Evolutionary conservation across 2,888 invertebrate species (phyloP).

Genomic region (Volucella inanis): DNA sequence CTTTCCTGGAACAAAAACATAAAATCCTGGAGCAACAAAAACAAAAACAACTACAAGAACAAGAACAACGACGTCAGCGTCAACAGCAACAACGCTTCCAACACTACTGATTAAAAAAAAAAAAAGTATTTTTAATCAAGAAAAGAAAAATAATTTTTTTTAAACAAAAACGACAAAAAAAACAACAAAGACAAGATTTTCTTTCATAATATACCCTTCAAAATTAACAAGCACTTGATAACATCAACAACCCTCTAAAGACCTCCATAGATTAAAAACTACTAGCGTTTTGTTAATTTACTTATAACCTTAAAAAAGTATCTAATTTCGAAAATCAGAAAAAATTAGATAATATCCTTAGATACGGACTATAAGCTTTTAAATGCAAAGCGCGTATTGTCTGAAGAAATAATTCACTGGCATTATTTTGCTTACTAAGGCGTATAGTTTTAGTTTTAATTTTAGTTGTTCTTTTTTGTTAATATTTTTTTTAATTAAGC

Average conservation of each 20-base stretch:
- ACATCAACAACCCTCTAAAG: slow-evolving; percentile 27
- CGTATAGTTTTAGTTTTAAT: slow-evolving; percentile 37
- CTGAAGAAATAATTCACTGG: slow-evolving; percentile 27
- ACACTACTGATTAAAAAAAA: slow-evolving; percentile 78
- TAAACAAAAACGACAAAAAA: slow-evolving; percentile 27
- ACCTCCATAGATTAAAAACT: slow-evolving; percentile 32
- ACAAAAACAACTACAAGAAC: slow-evolving; percentile 82
- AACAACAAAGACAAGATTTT: slow-evolving; percentile 27
- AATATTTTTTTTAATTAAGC: slow-evolving; percentile 12
- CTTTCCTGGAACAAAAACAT: slow-evolving; percentile 90
- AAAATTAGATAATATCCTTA: not conserved
- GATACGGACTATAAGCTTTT: slow-evolving; percentile 32
- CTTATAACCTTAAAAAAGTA: slow-evolving; percentile 21
- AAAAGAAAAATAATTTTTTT: slow-evolving; percentile 54
- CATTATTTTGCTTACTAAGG: slow-evolving; percentile 49
- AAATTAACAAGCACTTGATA: slow-evolving; percentile 58
- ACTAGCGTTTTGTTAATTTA: slow-evolving; percentile 57
- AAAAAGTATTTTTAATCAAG: slow-evolving; percentile 14
- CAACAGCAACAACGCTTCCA: slow-evolving; percentile 82
- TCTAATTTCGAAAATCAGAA: slow-evolving; percentile 1
- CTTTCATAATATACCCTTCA: slow-evolving; percentile 33
- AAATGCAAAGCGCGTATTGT: slow-evolving; percentile 42
- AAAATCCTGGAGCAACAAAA: slow-evolving; percentile 86
- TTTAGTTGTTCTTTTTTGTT: slow-evolving; percentile 14
- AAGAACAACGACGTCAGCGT: slow-evolving; percentile 81